Conservation (phyloP, 23 tunicate species). For the Diplosoma virens region DNA sequence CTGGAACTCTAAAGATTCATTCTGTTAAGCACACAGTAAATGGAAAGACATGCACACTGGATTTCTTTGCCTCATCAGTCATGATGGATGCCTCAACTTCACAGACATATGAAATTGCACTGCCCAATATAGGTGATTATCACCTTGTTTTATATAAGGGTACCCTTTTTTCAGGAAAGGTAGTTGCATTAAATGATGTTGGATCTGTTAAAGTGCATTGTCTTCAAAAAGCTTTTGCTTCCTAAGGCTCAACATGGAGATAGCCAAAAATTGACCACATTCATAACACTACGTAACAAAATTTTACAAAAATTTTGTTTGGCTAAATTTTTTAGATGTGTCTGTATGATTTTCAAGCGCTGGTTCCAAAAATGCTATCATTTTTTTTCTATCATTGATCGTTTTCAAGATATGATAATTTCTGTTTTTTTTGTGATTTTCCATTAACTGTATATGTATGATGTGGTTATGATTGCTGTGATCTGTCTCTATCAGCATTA, state of each 20-base stretch:
- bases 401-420: too few species aligned
- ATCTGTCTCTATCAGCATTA: too few species aligned
- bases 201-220: not conserved
- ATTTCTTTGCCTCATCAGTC: not conserved
- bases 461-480: too few species aligned
- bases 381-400: too few species aligned
- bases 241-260: not conserved
- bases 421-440: too few species aligned
- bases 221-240: not conserved
- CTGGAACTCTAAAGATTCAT: not conserved
- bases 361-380: too few species aligned
- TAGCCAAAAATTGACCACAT: too few species aligned
- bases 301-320: too few species aligned
- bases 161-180: not conserved
- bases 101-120: not conserved
- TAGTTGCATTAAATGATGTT: not conserved
- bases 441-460: too few species aligned
- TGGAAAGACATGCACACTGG: not conserved
- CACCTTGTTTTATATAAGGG: not conserved
- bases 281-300: too few species aligned
- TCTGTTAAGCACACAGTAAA: not conserved
- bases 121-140: not conserved
- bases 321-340: too few species aligned
- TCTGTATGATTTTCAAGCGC: too few species aligned
- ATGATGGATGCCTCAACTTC: not conserved